Evolutionary conservation across 2,888 invertebrate genomes (phyloP), one percentile per base, ranked within the genome.

Genomic region (Temnothorax rugatulus): DNA sequence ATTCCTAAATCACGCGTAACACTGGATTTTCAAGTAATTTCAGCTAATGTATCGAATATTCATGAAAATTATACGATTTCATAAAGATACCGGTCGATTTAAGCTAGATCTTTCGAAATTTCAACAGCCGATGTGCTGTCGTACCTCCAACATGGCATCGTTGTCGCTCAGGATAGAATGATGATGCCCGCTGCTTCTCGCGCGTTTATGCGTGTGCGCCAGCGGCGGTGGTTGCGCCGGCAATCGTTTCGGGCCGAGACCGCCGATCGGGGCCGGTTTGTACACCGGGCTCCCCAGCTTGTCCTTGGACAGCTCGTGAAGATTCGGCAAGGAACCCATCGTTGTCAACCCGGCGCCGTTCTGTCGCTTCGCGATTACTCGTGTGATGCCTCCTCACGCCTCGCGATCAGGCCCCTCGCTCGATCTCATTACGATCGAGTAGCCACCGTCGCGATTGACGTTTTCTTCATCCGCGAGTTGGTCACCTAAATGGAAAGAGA

Each of bases 321-420:
- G 94, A 94, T 97, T 97, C 88, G 97, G 97, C 91, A 97, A 93
- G 91, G 97, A 97, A 77, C 97, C 97, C 97, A 97, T 97, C 29
- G n/a, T 64, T 69, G 13, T 57, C 47, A 29, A 94, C 84, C 85
- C 87, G 82, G 76, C 71, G 77, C 73, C 64, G 41, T 79, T 66
- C 66, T 4, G 18, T 68, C 82, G 68, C 61, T 68, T 76, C 50
- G 29, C 47, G 50, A 47, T 83, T 44, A 38, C 83, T 44, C 44
- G 34, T 57, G 21, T 21, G n/a, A n/a, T 63, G 41, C 5, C 0
- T 76, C 59, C 61, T 83, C 66, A 59, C 38, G 71, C 54, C 34
- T 34, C 34, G 76, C 66, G 44, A 11, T 57, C 84, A 29, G 18
- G 13, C 41, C 18, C 34, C 34, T 59, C 29, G 57, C 47, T 25